Conservation (phyloP, 2,797 vertebrate genomes). For the Acomys russatus region DNA sequence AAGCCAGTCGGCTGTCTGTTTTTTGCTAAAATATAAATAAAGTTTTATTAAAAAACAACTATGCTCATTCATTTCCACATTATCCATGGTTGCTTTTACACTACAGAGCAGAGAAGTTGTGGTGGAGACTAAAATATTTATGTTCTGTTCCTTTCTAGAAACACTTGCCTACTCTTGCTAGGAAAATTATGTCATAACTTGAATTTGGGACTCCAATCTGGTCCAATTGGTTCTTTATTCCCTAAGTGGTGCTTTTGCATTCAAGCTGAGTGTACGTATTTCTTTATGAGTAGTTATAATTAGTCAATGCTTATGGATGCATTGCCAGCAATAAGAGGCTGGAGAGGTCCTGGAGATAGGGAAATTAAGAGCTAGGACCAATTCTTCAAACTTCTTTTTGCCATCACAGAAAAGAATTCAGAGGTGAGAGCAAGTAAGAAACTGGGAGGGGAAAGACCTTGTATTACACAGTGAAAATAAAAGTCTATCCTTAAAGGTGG, state of each 20-base stretch:
- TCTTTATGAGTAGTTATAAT: constrained; percentile 44
- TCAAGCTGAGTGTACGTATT: constrained; percentile 44
- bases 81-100: constrained; percentile 36
- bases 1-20: background rate
- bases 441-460: background rate
- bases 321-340: background rate
- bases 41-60: constrained; percentile 49
- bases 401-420: background rate
- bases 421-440: background rate
- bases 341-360: background rate
- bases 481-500: background rate
- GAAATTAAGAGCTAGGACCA: background rate
- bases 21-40: background rate
- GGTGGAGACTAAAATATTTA: constrained; percentile 39
- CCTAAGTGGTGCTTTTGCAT: constrained; percentile 4
- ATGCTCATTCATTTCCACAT: background rate
- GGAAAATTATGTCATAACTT: background rate
- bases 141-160: constrained; percentile 51
- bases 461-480: background rate
- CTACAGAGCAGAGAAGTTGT: background rate
- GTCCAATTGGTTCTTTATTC: constrained; percentile 17
- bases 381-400: background rate
- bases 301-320: constrained; percentile 10
- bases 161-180: background rate
- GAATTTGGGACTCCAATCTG: constrained; percentile 11